phyloP scores from a whole-genome alignment of 2,113 vertebrate species.

The Percopsis transmontana region DNA sequence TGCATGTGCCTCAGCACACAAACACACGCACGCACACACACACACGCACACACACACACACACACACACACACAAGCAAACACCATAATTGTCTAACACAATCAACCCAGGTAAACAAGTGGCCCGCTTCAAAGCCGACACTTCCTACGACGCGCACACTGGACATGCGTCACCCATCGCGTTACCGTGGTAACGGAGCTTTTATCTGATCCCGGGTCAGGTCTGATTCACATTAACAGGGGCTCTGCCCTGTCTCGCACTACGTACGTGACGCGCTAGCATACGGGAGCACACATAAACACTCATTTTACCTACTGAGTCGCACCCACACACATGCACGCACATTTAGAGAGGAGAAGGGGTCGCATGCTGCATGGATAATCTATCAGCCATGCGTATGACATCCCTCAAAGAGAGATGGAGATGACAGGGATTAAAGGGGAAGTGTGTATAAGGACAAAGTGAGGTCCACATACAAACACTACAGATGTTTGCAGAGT shows the following conservation, averaged over 20 bases:
- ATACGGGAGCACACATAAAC: not conserved
- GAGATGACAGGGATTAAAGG: not conserved
- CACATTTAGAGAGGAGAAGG: not conserved
- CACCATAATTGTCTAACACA: constrained; percentile 52
- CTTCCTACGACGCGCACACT: constrained; percentile 11
- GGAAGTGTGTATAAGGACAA: not conserved
- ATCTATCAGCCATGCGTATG: not conserved
- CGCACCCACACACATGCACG: not conserved
- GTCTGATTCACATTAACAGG: constrained; percentile 27
- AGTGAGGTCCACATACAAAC: no score
- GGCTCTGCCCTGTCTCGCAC: constrained; percentile 23
- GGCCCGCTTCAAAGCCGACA: constrained; percentile 39
- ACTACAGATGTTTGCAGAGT: no score
- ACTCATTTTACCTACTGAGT: not conserved
- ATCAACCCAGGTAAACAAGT: constrained; percentile 61
- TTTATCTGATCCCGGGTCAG: constrained; percentile 58
- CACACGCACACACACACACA: constrained; percentile 25
- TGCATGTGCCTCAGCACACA: constrained; percentile 5
- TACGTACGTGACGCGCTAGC: not conserved
- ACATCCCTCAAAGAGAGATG: not conserved
- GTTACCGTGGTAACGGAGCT: constrained; percentile 59
- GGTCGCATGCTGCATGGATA: not conserved
- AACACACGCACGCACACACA: constrained; percentile 32
- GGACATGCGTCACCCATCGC: constrained; percentile 33
- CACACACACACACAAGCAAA: constrained; percentile 36